Evolutionary conservation across 2,113 vertebrate genomes (phyloP).

Genomic region (Zosterops hypoxanthus): DNA sequence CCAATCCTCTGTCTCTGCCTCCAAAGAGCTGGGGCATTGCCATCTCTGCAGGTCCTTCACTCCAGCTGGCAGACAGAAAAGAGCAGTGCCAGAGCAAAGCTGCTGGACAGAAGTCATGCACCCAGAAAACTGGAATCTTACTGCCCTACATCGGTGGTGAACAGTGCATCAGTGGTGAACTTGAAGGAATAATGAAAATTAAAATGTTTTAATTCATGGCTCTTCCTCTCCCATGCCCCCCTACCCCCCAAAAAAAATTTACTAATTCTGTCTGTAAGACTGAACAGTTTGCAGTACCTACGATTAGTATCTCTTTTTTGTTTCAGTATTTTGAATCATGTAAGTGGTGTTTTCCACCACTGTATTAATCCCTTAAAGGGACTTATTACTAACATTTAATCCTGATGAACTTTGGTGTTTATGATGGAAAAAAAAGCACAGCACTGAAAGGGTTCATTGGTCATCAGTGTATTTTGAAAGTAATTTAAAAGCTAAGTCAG

Average conservation of each 20-base stretch:
- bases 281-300: fast-evolving
- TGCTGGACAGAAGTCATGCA: neutral
- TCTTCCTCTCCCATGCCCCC: neutral
- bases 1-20: neutral
- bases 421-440: neutral
- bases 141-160: neutral
- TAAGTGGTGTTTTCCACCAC: neutral
- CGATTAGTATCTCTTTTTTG: neutral
- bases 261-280: neutral
- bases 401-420: neutral
- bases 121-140: neutral
- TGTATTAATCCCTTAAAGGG: neutral
- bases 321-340: neutral
- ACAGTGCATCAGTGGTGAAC: fast-evolving
- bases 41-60: neutral
- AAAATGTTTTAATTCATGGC: neutral
- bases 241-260: neutral
- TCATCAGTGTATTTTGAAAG: neutral
- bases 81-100: neutral
- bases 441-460: neutral
- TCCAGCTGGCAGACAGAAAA: neutral
- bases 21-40: neutral
- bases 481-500: neutral
- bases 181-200: neutral
- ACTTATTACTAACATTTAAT: neutral